Evolutionary conservation across 2,888 invertebrate genomes (phyloP).

Genomic region (Byasa hedistus): DNA sequence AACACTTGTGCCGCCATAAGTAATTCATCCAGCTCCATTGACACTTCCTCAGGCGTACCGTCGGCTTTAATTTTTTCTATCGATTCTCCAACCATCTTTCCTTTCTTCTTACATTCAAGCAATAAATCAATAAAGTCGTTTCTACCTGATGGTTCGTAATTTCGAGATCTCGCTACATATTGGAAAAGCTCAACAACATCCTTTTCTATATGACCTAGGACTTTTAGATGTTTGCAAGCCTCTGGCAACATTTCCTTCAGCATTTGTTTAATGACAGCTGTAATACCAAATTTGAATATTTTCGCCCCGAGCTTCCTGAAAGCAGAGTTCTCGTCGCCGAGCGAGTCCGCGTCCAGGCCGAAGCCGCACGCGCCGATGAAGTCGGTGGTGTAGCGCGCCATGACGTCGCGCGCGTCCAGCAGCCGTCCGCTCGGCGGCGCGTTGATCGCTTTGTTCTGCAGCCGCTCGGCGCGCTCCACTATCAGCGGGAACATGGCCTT

Average conservation of each 20-base stretch:
- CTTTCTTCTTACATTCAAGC: constrained; percentile 32
- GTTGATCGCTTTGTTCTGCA: constrained; percentile 37
- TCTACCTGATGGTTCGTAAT: constrained; percentile 30
- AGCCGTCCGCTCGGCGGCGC: background rate
- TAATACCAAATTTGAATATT: constrained; percentile 39
- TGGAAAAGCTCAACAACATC: constrained; percentile 41
- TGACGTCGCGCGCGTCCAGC: constrained; percentile 56
- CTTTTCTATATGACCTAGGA: constrained; percentile 42
- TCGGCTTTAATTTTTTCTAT: constrained; percentile 29
- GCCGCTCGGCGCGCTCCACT: constrained; percentile 52
- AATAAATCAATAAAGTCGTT: constrained; percentile 34
- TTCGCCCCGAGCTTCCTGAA: constrained; percentile 52
- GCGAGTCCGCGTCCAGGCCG: constrained; percentile 56
- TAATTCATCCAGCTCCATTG: constrained; percentile 23
- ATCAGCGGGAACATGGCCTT: constrained; percentile 58
- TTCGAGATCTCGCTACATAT: constrained; percentile 30
- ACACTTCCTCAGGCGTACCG: constrained; percentile 29
- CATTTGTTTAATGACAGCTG: constrained; percentile 16
- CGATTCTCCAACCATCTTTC: constrained; percentile 33
- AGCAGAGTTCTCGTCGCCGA: constrained; percentile 52
- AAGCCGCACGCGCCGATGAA: constrained; percentile 62
- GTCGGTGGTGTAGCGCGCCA: constrained; percentile 62
- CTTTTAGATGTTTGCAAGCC: constrained; percentile 44
- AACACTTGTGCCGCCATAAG: constrained; percentile 15
- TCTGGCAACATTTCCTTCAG: constrained; percentile 50